Base-by-base conservation (phyloP, 2,888 invertebrate species). In the Ectemnius cavifrons region DNA sequence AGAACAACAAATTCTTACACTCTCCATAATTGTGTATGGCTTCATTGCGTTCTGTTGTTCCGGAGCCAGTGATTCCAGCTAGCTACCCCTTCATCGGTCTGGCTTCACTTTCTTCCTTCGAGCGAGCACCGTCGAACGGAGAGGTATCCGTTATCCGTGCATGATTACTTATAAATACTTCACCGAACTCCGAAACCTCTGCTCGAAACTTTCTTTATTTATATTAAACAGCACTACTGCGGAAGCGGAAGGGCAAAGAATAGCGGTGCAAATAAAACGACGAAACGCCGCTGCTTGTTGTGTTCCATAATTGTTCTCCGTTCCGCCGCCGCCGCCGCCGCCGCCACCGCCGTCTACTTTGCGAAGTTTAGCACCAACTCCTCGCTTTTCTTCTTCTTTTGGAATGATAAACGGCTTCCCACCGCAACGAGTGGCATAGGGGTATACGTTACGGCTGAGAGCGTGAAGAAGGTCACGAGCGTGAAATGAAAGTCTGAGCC, bases 141-240 rank as follows among this genome's bases (percentile, higher is more conserved):
- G 66, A 57, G 60, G 68, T 45, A 66, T 66, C 58, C 57, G 37
- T 46, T 56, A 65, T 58, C 56, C 28, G 58, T 49, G 47, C 78
- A 66, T 76, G 81, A 86, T 86, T 85, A 85, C 81, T 82, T 82
- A 67, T 73, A 75, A 77, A 77, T 83, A 85, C 84, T 84, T 82
- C 72, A 65, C 28, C 80, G 80, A 85, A 84, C 87, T 84, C 81
- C 74, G 80, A 85, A 82, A 79, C 78, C 77, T 77, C 71, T 66
- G 76, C 71, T 65, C 69, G 59, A 73, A 64, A 78, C 82, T 79
- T 84, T 86, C 16, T 81, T 82, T 79, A 80, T 79, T 80, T 82
- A 78, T 79, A 84, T 80, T 80, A 67, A 49, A 20, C 59, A 23
- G 52, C 23, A 46, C 62, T 65, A 68, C 71, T 49, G 57, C 20